A percentile compares a stretch with the other conserved stretches of the same genome.
phyloP scores from a whole-genome alignment of 2,113 vertebrate genomes.

The Nematolebias whitei region DNA sequence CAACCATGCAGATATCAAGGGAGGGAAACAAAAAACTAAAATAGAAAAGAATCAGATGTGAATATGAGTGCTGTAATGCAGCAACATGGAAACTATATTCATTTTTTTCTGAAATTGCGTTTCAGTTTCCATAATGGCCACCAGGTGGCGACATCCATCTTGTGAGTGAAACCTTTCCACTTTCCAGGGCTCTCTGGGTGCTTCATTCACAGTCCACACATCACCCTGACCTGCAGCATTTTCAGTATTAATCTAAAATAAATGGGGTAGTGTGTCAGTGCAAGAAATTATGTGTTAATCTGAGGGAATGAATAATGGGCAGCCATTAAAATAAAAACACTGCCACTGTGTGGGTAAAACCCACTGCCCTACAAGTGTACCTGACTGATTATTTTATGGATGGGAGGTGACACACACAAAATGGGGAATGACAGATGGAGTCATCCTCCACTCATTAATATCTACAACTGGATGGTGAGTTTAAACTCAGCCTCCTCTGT shows the following conservation, averaged over 20 bases:
- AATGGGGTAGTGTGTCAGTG: constrained; percentile 60
- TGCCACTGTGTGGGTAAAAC: constrained; percentile 43
- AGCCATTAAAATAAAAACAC: constrained; percentile 55
- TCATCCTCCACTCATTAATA: constrained; percentile 70
- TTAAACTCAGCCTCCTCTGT: constrained; percentile 40
- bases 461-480: constrained; percentile 64
- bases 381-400: constrained; percentile 68
- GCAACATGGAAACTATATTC: constrained; percentile 37
- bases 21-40: constrained; percentile 14
- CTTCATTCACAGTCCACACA: constrained; percentile 38
- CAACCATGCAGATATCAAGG: constrained; percentile 46
- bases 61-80: constrained; percentile 44
- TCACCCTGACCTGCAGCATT: constrained; percentile 62
- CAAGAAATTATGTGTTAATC: constrained; percentile 60
- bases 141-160: constrained; percentile 79
- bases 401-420: constrained; percentile 63
- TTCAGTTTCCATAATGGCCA: constrained; percentile 56
- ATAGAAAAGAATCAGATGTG: constrained; percentile 6
- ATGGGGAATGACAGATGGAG: constrained; percentile 62
- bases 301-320: constrained; percentile 63
- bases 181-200: not conserved
- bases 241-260: constrained; percentile 66
- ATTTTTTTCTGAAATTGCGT: not conserved
- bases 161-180: constrained; percentile 36
- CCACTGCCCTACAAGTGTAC: constrained; percentile 36